Conservation (phyloP, 2,888 invertebrate genomes). For the Epinotia nisella region DNA sequence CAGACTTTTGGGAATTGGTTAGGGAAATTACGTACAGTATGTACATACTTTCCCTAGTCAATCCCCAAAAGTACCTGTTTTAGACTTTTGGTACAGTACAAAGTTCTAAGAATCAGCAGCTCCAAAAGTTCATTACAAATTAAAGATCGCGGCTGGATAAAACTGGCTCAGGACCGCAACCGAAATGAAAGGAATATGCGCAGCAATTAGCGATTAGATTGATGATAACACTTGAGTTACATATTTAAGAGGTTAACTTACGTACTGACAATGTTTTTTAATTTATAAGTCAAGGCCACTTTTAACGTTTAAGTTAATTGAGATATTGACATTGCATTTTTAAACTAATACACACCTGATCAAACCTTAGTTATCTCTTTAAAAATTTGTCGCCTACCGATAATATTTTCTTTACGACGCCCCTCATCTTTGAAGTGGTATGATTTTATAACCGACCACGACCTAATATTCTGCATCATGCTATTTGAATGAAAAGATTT, state of each 20-base stretch:
- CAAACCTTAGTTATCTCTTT: background rate
- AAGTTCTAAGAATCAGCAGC: no score
- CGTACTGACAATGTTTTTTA: background rate
- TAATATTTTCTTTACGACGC: conserved; percentile 15
- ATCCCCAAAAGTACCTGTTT: no score
- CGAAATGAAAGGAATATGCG: no score
- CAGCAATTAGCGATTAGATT: no score
- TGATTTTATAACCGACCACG: conserved; percentile 53
- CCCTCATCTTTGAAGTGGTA: conserved; percentile 35
- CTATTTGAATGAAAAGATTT: conserved; percentile 3
- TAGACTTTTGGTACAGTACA: no score
- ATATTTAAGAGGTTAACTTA: background rate
- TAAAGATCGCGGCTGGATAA: no score
- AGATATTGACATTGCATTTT: conserved; percentile 16
- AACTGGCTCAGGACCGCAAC: no score
- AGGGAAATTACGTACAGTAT: no score
- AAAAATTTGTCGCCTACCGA: background rate
- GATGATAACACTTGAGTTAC: background rate
- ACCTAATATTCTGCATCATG: conserved; percentile 59
- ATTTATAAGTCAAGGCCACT: background rate
- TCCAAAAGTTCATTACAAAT: no score
- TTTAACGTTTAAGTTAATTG: background rate
- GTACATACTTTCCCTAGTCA: no score
- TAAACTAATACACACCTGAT: background rate
- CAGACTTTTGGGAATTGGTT: background rate